phyloP scores from a whole-genome alignment of 2,113 vertebrate genomes.

The Tricholaema leucomelas region DNA sequence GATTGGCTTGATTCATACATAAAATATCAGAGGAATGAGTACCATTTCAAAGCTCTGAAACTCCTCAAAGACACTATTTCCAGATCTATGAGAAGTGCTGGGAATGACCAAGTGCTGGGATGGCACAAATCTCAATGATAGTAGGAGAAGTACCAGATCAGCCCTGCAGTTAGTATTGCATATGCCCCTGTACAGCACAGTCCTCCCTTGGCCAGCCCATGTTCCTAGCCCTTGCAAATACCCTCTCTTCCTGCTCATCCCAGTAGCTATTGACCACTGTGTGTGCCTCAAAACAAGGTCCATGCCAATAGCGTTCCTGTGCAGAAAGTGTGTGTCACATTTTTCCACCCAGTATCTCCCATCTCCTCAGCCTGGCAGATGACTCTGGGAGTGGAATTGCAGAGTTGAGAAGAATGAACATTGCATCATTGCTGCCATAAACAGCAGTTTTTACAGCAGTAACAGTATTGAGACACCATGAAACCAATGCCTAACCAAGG shows the following conservation, averaged over 20 bases:
- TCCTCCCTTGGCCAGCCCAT: background rate
- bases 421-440: constrained; percentile 44
- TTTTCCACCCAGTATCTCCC: constrained; percentile 29
- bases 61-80: background rate
- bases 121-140: background rate
- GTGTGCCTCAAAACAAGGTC: background rate
- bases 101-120: background rate
- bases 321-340: background rate
- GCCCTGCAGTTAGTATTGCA: background rate
- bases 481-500: background rate
- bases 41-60: background rate
- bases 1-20: background rate
- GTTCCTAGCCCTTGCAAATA: background rate
- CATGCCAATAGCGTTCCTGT: background rate
- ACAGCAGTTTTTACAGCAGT: background rate
- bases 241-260: background rate
- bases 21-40: background rate
- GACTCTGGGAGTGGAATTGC: constrained; percentile 1
- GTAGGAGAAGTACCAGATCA: background rate
- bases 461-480: background rate
- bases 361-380: background rate
- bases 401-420: constrained; percentile 19
- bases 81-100: background rate
- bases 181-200: background rate
- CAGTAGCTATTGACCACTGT: background rate